Base-by-base conservation (phyloP, 2,888 invertebrate genomes). In the Lycia hirtaria region DNA sequence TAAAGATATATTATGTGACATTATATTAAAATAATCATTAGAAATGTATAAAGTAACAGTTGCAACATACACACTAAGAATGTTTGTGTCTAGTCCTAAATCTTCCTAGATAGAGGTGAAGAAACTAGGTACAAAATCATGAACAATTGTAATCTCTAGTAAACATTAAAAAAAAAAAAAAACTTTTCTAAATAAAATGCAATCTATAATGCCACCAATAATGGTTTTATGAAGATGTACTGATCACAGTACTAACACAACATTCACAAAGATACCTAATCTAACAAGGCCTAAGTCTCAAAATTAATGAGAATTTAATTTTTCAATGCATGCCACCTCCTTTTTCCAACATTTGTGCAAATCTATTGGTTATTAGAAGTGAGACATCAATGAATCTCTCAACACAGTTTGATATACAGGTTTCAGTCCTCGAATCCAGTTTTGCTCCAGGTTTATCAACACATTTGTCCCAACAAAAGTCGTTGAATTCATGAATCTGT, bases 381-480 rank as follows among this genome's bases (percentile, higher is more conserved):
- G 98, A 97, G 3, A 97, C 97, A 85, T 98, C 98, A 65, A 98
- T 97, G 80, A 98, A 98, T 73, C 98, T 93, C 75, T 98, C 97
- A 0, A 98, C 98, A 85, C 98, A 98, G 83, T 98, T 98, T 12
- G 94, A 94, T 51, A 99, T 91, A 76, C 98, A 98, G 0, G 96
- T 96, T 88, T 98, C 98, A 0, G 98, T 97, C 72, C 95, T 94
- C 53, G 96, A 95, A 80, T 98, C 98, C 65, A 98, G 84, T 87
- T 97, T 98, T 40, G 95, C 94, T 28, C 96, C 94, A 3, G 98
- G 97, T 77, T 97, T 98, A 51, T 98, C 98, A 28, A 98, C 94
- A 81, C 98, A 99, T 81, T 97, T 97, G 14, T 98, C 98, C 98
- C 98, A 99, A 82, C 98, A 99, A 65, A 97, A 94, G 75, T 98